These are phyloP conservation scores for Odontomachus brunneus DNA, from an alignment of 1,140 invertebrate genomes.

Conservation along the genomic window DNA sequence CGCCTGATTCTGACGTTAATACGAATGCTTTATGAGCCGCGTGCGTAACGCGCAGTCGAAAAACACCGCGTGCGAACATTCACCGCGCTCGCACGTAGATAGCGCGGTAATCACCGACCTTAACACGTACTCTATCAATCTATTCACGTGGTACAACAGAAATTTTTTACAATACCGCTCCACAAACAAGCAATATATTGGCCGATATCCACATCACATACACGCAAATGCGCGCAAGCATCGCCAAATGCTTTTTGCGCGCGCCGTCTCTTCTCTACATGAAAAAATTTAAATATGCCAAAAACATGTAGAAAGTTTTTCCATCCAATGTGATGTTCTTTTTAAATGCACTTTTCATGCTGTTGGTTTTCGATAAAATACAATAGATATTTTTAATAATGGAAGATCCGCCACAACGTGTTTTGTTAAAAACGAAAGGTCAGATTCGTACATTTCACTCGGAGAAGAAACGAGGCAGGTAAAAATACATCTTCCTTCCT, in stretches of 20 bases:
- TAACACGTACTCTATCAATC: conserved; percentile 12
- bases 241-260: conserved; percentile 7
- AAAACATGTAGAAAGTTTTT: neutral
- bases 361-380: neutral
- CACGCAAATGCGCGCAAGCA: too few relatives aligned
- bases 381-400: neutral
- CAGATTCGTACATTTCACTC: neutral
- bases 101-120: conserved; percentile 10
- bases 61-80: conserved; percentile 9
- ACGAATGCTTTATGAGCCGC: conserved; percentile 73
- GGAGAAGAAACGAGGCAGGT: neutral
- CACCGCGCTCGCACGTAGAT: conserved; percentile 7
- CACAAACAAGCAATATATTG: conserved; percentile 14
- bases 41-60: conserved; percentile 17
- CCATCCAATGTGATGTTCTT: neutral
- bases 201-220: neutral
- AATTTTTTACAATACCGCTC: conserved; percentile 15
- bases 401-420: neutral
- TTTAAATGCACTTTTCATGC: neutral
- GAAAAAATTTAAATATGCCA: conserved; percentile 5
- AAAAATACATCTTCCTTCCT: neutral
- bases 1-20: conserved; percentile 71
- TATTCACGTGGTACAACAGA: conserved; percentile 1
- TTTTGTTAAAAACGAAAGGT: neutral
- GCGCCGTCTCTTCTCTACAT: neutral